phyloP scores from a whole-genome alignment of 2,113 vertebrate species.

The Upupa epops region DNA sequence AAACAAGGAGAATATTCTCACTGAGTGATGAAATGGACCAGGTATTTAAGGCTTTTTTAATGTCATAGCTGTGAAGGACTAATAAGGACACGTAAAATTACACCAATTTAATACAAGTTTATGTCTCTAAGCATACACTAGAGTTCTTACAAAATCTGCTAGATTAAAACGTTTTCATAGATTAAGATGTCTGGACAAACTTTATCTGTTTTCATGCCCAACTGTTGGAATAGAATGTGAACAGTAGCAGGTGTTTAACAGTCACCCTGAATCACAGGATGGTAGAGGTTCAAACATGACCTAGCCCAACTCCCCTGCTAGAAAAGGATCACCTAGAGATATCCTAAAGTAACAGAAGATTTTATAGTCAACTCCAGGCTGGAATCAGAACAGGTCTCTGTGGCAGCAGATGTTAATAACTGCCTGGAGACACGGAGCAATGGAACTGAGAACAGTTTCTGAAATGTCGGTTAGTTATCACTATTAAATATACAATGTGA shows the following conservation, averaged over 20 bases:
- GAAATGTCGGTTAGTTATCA: neutral
- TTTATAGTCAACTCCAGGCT: too few species aligned
- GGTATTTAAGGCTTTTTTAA: neutral
- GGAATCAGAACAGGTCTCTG: too few species aligned
- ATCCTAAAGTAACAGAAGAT: too few species aligned
- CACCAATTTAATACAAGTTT: neutral
- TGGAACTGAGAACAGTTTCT: neutral
- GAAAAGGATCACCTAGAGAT: too few species aligned
- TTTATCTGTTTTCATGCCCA: neutral
- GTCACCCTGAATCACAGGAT: neutral
- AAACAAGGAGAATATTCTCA: neutral
- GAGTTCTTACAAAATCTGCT: neutral
- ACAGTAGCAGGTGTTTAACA: neutral
- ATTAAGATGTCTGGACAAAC: neutral
- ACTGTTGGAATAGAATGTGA: neutral
- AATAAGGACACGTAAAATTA: neutral
- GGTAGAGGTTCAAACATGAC: too few species aligned
- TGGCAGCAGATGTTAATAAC: too few species aligned
- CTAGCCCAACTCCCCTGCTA: too few species aligned
- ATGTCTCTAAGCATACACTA: neutral
- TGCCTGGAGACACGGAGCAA: too few species aligned
- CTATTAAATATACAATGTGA: neutral
- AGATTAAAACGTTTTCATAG: neutral
- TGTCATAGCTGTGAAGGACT: neutral
- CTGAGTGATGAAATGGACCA: neutral